Conservation (phyloP, 2,797 vertebrate genomes). For the Sebastes jordani region DNA sequence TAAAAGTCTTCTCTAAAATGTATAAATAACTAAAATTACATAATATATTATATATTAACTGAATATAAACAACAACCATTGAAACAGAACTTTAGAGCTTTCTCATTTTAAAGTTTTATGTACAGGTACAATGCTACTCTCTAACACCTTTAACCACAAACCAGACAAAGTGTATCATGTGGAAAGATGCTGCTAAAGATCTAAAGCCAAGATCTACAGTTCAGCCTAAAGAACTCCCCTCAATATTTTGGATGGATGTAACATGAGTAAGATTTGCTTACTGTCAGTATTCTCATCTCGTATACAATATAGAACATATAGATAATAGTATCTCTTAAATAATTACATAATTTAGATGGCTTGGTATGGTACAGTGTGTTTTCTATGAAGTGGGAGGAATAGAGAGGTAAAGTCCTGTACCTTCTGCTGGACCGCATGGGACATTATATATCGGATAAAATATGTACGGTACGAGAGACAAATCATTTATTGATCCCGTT, state of each 20-base stretch:
- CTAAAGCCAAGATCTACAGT: constrained; percentile 43
- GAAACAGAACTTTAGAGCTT: constrained; percentile 71
- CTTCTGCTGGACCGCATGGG: no score
- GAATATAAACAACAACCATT: constrained; percentile 76
- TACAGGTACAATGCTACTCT: constrained; percentile 78
- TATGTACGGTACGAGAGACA: no score
- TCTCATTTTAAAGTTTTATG: constrained; percentile 70
- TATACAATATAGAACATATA: constrained; percentile 78
- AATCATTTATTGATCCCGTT: no score
- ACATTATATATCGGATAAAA: no score
- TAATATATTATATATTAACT: constrained; percentile 73
- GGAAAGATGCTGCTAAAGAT: constrained; percentile 65
- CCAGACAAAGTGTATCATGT: constrained; percentile 69
- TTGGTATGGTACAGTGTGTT: constrained; percentile 66
- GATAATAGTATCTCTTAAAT: constrained; percentile 73
- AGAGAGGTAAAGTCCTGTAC: accelerated
- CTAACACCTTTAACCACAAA: constrained; percentile 77
- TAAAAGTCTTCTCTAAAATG: constrained; percentile 70
- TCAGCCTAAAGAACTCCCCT: constrained; percentile 45
- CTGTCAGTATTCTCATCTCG: constrained; percentile 59
- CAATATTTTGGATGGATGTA: constrained; percentile 35
- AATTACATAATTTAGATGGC: constrained; percentile 75
- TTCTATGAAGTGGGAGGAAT: constrained; percentile 23
- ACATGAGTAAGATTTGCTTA: constrained; percentile 45
- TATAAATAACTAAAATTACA: constrained; percentile 79